Percentiles rank a stretch among this genome's conserved stretches.
Conservation (phyloP, 2,888 invertebrate genomes). For the Epistrophe grossulariae region DNA sequence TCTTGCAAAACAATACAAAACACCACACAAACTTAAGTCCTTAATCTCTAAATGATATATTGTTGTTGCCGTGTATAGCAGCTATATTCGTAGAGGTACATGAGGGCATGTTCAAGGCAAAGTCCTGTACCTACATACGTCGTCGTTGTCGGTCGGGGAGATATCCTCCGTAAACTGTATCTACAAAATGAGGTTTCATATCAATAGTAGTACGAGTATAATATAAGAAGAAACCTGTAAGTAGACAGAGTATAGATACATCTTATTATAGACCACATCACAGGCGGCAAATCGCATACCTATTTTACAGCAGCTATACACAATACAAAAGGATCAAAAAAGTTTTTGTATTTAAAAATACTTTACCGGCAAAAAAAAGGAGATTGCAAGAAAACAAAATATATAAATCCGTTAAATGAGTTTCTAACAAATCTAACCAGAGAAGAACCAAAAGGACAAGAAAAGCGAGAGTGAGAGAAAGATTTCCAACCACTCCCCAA, state of each 20-base stretch:
- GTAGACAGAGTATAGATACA: not conserved
- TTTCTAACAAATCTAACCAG: conserved; percentile 31
- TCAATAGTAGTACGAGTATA: not conserved
- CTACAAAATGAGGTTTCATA: conserved; percentile 6
- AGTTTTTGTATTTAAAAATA: conserved; percentile 22
- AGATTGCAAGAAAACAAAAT: not conserved
- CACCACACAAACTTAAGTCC: conserved; percentile 43
- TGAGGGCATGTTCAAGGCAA: conserved; percentile 6
- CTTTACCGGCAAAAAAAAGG: not conserved
- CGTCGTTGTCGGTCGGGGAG: not conserved
- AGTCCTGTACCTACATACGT: not conserved
- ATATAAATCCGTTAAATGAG: conserved; percentile 24
- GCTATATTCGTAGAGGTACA: not conserved
- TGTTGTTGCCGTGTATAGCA: conserved; percentile 40
- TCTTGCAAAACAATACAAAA: conserved; percentile 47
- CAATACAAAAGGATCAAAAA: not conserved
- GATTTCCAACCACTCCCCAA: not conserved
- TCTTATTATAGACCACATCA: not conserved
- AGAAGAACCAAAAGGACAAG: not conserved
- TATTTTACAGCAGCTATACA: not conserved
- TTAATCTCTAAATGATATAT: conserved; percentile 70
- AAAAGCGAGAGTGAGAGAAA: not conserved
- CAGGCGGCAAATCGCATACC: not conserved
- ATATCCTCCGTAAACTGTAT: conserved; percentile 4
- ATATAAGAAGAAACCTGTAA: not conserved